phyloP scores from a whole-genome alignment of 2,113 vertebrate genomes.

The Octodon degus region DNA sequence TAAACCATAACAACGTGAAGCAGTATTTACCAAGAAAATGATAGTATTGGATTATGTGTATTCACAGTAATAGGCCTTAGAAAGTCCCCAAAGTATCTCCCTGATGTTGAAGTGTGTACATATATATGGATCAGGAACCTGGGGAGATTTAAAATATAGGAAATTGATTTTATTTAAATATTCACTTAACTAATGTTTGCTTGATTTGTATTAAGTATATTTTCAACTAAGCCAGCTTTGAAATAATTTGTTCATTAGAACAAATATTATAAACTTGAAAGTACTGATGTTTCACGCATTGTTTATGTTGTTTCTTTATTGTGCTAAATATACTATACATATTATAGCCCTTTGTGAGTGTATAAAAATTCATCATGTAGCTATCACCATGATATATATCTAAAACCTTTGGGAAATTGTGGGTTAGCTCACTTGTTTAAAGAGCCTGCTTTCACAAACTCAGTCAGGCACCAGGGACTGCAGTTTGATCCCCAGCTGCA shows the following conservation, averaged over 20 bases:
- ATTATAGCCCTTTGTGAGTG: slow-evolving; percentile 7
- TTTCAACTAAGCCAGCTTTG: slow-evolving; percentile 34
- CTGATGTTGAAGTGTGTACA: neutral
- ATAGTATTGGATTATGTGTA: neutral
- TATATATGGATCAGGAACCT: neutral
- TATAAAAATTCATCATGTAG: neutral
- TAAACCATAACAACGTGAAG: neutral
- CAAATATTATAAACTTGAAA: slow-evolving; percentile 34
- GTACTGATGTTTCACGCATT: neutral
- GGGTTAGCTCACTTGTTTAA: no score
- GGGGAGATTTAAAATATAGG: slow-evolving; percentile 7
- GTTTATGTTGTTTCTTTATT: neutral
- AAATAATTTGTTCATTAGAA: slow-evolving; percentile 24
- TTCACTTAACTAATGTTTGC: neutral
- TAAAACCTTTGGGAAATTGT: neutral
- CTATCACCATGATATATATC: neutral
- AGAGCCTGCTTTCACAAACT: no score
- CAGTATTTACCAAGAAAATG: neutral
- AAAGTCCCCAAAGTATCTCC: neutral
- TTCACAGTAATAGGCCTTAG: neutral
- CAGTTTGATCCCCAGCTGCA: no score
- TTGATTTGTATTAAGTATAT: slow-evolving; percentile 12
- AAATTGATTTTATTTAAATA: neutral
- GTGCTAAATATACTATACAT: neutral
- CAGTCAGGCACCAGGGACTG: no score